Conservation (phyloP, 2,113 vertebrate genomes). For the Syrmaticus mikado region DNA sequence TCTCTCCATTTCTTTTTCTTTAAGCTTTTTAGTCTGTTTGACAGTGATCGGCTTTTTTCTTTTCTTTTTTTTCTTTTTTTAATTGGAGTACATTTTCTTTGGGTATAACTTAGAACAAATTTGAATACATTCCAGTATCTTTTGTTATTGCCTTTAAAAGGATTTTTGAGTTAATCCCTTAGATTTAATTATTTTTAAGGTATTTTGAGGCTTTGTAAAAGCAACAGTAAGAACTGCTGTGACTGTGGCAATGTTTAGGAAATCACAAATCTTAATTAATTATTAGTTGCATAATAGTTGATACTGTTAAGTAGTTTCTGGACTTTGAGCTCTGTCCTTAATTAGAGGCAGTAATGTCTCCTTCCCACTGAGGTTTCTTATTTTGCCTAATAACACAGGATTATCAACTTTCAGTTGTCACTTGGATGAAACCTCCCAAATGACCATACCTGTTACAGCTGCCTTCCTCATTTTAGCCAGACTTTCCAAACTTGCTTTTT, state of each 20-base stretch:
- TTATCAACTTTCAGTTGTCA: constrained; percentile 35
- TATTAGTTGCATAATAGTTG: constrained; percentile 47
- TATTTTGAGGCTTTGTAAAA: neutral
- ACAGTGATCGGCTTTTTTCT: neutral
- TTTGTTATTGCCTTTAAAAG: constrained; percentile 2
- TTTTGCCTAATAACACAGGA: constrained; percentile 16
- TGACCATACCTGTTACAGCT: neutral
- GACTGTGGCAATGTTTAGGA: constrained; percentile 16
- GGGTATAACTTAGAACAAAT: neutral
- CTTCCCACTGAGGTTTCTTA: constrained; percentile 39
- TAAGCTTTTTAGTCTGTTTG: neutral
- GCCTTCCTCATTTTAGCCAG: neutral
- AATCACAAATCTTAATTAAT: constrained; percentile 23
- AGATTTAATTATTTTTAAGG: constrained; percentile 28
- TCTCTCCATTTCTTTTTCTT: neutral
- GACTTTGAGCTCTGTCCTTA: constrained; percentile 29
- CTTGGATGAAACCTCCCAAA: constrained; percentile 22
- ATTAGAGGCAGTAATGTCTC: constrained; percentile 2
- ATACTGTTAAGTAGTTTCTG: constrained; percentile 25
- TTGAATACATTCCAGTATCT: neutral
- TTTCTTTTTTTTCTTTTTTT: neutral
- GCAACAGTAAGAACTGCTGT: neutral
- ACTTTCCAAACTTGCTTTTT: neutral
- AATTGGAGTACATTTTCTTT: neutral
- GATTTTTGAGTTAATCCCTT: constrained; percentile 41